Percentiles rank a stretch among this genome's conserved stretches.
phyloP scores from a whole-genome alignment of 2,797 vertebrate species.

The Petrocephalus schoutedeni region DNA sequence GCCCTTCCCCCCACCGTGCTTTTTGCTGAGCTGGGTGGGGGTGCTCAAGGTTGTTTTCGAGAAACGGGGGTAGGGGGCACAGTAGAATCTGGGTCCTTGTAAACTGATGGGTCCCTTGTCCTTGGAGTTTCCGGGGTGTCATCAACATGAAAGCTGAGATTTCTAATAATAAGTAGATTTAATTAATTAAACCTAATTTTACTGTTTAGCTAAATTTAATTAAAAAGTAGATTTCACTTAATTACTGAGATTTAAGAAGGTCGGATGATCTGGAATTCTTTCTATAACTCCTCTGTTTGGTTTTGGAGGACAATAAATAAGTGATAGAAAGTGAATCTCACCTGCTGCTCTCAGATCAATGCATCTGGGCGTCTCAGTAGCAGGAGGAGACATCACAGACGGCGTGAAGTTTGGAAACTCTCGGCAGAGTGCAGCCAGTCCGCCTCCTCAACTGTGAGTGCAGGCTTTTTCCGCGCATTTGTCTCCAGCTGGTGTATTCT shows the following conservation, averaged over 20 bases:
- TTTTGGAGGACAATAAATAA: neutral
- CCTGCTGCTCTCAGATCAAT: neutral
- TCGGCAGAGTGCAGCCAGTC: neutral
- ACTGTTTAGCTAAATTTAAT: neutral
- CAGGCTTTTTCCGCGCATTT: neutral
- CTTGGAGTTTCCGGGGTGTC: neutral
- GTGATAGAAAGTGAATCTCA: neutral
- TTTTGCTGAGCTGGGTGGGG: neutral
- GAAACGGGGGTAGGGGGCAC: neutral
- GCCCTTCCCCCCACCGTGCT: neutral
- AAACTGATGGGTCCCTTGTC: neutral
- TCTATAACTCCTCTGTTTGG: neutral
- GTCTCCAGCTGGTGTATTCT: neutral
- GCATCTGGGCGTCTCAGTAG: neutral
- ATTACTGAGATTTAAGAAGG: neutral
- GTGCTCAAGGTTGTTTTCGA: neutral
- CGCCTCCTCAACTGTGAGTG: neutral
- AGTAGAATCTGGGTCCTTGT: neutral
- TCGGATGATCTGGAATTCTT: neutral
- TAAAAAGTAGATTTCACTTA: neutral
- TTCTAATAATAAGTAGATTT: neutral
- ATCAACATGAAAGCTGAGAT: neutral
- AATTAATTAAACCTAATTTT: neutral
- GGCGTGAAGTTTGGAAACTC: neutral
- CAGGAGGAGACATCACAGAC: neutral